Evolutionary conservation across 1,140 invertebrate species (phyloP), one percentile per base, ranked within the genome.

Genomic region (Papilio xuthus): DNA sequence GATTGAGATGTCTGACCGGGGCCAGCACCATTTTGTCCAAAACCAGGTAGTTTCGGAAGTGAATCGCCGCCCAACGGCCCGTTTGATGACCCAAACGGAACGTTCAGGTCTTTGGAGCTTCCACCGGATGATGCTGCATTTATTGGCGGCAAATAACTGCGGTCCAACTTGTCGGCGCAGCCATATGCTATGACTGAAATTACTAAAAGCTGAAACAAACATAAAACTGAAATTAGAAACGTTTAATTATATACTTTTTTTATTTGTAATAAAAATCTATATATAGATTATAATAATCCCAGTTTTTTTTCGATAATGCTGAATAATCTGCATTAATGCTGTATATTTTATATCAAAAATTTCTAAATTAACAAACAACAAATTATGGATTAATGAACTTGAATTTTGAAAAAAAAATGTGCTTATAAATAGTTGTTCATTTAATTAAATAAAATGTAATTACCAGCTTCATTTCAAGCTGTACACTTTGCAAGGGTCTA

Each of bases 111-210:
- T 23, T 88, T 88, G 70, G 94, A 93, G 44, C 90, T 92, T 2
- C 95, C 95, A 26, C 95, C 95, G 78, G 94, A 94, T 53, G 89
- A 91, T 9, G 90, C 92, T 15, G 95, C 95, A 73, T 91, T 93
- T 50, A 94, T 86, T 3, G 96, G 96, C 15, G 96, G 96, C 15
- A 96, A 92, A 85, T 96, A 96, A 15, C 93, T 94, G 83, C 95
- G 95, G 80, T 96, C 96, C 79, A 96, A 88, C 78, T 95, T 94
- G 79, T 94, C 94, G 80, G 93, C 88, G 89, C 88, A 89, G 82
- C 89, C 82, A 75, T 77, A 89, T 23, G 91, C 89, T 86, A 93
- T 80, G 50, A 94, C 75, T 63, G 90, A 87, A 84, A 93, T 77
- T 60, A 94, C 78, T 86, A 94, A 77, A 77, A 93, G 70, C 92